These are phyloP conservation scores for Theodoxus fluviatilis DNA, from an alignment of 2,888 invertebrate species.

Conservation along the genomic window DNA sequence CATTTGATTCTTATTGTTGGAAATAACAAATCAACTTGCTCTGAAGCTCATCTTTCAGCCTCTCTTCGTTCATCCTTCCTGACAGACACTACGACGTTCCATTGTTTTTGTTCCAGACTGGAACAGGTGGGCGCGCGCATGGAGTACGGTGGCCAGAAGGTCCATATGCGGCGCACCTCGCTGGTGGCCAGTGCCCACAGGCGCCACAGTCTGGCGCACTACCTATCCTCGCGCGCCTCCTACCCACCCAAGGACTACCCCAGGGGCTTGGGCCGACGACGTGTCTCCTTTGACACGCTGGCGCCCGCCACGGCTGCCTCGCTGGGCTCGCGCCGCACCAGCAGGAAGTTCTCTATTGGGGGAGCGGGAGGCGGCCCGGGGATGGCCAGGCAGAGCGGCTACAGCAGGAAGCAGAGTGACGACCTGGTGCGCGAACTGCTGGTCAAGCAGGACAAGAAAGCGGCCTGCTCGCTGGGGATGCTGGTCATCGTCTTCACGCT, in stretches of 20 bases:
- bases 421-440: conserved; percentile 50
- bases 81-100: too few relatives aligned
- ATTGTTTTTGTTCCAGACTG: too few relatives aligned
- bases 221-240: conserved; percentile 15
- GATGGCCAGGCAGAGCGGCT: background rate
- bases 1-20: too few relatives aligned
- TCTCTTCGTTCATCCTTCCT: too few relatives aligned
- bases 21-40: too few relatives aligned
- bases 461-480: conserved; percentile 46
- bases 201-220: conserved; percentile 28
- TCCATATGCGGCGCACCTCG: conserved; percentile 15
- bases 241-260: background rate
- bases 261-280: conserved; percentile 18
- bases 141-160: too few relatives aligned
- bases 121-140: too few relatives aligned
- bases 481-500: conserved; percentile 48
- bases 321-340: too few relatives aligned
- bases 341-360: conserved; percentile 2
- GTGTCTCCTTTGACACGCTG: conserved; percentile 26
- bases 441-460: conserved; percentile 54
- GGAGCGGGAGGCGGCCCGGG: background rate
- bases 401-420: conserved; percentile 4
- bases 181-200: conserved; percentile 23
- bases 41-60: too few relatives aligned
- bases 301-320: too few relatives aligned